These are phyloP conservation scores for Astreopora myriophthalma DNA, from an alignment of 64 coral and sea anemone genomes.

Conservation along the genomic window DNA sequence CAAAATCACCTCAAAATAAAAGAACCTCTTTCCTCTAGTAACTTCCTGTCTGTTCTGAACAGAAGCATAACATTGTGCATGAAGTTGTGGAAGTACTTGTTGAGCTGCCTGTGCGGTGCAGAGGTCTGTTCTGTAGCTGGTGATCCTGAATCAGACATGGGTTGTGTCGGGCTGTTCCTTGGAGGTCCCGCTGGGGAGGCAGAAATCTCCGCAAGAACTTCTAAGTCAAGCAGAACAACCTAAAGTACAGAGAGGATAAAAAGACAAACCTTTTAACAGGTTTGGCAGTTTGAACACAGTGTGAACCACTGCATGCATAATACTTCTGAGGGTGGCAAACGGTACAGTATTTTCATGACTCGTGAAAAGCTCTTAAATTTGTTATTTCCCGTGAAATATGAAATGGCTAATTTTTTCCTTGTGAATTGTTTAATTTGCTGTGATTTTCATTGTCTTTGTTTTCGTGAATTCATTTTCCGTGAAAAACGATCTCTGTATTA, in stretches of 20 bases:
- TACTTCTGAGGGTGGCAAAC: no score
- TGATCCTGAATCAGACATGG: conserved; percentile 53
- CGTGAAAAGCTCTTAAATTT: no score
- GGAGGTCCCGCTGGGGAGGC: conserved; percentile 87
- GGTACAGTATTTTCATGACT: no score
- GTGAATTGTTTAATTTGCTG: no score
- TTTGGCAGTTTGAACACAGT: not conserved
- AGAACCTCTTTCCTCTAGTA: conserved; percentile 93
- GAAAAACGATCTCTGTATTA: no score
- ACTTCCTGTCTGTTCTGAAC: conserved; percentile 92
- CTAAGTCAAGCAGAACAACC: conserved; percentile 93
- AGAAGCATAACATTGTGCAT: conserved; percentile 87
- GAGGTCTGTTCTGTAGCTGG: conserved; percentile 23
- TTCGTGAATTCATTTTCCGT: no score
- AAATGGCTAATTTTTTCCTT: no score
- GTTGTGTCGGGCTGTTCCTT: conserved; percentile 65
- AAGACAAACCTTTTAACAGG: not conserved
- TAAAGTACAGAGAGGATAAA: not conserved
- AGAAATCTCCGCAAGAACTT: conserved; percentile 91
- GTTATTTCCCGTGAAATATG: no score
- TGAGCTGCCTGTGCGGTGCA: conserved; percentile 78
- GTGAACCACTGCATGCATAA: no score
- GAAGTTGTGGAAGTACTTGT: conserved; percentile 99
- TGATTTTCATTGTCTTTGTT: no score
- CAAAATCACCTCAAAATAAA: conserved; percentile 89